These are phyloP conservation scores for Eutrigla gurnardus DNA, from an alignment of 2,797 vertebrate species.

Conservation along the genomic window DNA sequence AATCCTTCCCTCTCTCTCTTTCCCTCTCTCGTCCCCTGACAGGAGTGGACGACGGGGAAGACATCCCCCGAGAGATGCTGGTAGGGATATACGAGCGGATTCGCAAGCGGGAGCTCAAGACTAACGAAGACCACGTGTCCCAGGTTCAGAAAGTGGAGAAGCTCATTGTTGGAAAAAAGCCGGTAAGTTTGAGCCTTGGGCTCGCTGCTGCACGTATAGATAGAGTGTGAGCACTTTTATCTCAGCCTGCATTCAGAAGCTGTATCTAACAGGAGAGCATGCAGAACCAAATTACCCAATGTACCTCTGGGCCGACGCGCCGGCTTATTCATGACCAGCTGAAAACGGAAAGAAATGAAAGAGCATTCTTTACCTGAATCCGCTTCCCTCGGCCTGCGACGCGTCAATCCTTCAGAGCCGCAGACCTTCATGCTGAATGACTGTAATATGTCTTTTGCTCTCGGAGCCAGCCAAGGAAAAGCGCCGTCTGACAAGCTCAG, in stretches of 20 bases:
- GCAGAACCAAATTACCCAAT: conserved; percentile 40
- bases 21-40: conserved; percentile 38
- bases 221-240: conserved; percentile 44
- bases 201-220: neutral
- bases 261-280: conserved; percentile 22
- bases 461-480: conserved; percentile 31
- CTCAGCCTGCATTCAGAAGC: conserved; percentile 24
- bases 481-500: conserved; percentile 26
- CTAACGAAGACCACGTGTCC: conserved; percentile 97
- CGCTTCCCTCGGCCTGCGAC: conserved; percentile 37
- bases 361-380: conserved; percentile 29
- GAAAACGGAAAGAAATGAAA: conserved; percentile 36
- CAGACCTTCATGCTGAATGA: conserved; percentile 55
- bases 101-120: conserved; percentile 95
- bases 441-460: conserved; percentile 37
- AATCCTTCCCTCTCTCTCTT: conserved; percentile 32
- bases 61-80: conserved; percentile 95
- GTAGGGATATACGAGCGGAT: conserved; percentile 97
- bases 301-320: conserved; percentile 21
- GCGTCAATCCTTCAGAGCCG: conserved; percentile 37
- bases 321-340: conserved; percentile 32
- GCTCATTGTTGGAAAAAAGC: conserved; percentile 98
- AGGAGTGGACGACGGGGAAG: conserved; percentile 98
- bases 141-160: conserved; percentile 99
- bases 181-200: conserved; percentile 82